These are phyloP conservation scores for Chloropsis hardwickii DNA, from an alignment of 2,113 vertebrate species.

Conservation along the genomic window DNA sequence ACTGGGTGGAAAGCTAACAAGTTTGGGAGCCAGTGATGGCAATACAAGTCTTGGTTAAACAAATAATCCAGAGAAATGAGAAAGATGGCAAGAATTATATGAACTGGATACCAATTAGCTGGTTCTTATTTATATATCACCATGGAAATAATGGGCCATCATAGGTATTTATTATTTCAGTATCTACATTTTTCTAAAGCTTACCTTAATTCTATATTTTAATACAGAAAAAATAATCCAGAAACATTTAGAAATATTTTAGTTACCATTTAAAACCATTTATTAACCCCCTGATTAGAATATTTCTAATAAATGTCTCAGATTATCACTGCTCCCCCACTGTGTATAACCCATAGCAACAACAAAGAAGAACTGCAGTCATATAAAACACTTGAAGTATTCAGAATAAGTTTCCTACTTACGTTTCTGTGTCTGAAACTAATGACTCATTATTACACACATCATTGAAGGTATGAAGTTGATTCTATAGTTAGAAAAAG, in stretches of 20 bases:
- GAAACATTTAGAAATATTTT: background rate
- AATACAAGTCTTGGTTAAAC: background rate
- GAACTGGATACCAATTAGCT: background rate
- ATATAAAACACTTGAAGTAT: background rate
- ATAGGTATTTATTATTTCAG: background rate
- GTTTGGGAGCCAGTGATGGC: background rate
- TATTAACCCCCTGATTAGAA: background rate
- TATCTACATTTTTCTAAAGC: background rate
- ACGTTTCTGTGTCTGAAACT: constrained; percentile 99
- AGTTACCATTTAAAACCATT: background rate
- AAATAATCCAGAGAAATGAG: background rate
- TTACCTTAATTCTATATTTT: background rate
- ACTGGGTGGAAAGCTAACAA: background rate
- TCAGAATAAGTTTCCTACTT: constrained; percentile 72
- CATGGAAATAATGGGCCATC: background rate
- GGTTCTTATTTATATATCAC: background rate
- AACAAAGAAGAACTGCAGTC: background rate
- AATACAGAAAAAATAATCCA: background rate
- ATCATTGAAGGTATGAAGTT: constrained; percentile 98
- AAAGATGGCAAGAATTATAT: background rate
- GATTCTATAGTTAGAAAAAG: constrained; percentile 83
- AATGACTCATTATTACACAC: constrained; percentile 99
- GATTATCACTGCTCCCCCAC: background rate
- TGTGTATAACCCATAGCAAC: background rate
- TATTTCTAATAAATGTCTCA: background rate